phyloP scores from a whole-genome alignment of 2,113 vertebrate genomes.

The Rissa tridactyla region DNA sequence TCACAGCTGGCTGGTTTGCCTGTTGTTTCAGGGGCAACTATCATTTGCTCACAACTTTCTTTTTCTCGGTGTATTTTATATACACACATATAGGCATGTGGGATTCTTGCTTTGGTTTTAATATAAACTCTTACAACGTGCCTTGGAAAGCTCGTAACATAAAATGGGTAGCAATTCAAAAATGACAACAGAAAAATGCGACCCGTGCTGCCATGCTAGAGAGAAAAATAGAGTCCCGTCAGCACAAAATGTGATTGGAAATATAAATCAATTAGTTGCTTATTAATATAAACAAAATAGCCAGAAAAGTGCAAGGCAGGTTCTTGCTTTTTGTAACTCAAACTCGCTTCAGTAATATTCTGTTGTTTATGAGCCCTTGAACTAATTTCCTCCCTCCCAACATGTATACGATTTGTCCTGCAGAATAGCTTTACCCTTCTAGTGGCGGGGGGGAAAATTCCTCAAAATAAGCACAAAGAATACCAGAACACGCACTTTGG shows the following conservation, averaged over 20 bases:
- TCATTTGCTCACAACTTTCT: conserved; percentile 51
- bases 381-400: conserved; percentile 25
- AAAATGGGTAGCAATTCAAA: background rate
- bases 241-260: background rate
- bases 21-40: conserved; percentile 55
- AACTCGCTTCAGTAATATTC: background rate
- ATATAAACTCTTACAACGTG: background rate
- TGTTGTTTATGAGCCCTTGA: background rate
- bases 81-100: background rate
- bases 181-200: background rate
- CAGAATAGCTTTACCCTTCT: background rate
- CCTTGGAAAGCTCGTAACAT: background rate
- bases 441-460: fast-evolving
- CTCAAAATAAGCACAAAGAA: background rate
- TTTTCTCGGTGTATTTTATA: conserved; percentile 14
- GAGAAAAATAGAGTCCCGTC: background rate
- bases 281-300: conserved; percentile 20
- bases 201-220: background rate
- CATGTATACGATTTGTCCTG: background rate
- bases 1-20: conserved; percentile 68
- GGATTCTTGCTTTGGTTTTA: conserved; percentile 17
- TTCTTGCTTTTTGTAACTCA: background rate
- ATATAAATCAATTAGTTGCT: background rate
- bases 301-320: background rate
- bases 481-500: background rate